These are phyloP conservation scores for Daktulosphaira vitifoliae DNA, from an alignment of 1,140 invertebrate species.

Conservation along the genomic window DNA sequence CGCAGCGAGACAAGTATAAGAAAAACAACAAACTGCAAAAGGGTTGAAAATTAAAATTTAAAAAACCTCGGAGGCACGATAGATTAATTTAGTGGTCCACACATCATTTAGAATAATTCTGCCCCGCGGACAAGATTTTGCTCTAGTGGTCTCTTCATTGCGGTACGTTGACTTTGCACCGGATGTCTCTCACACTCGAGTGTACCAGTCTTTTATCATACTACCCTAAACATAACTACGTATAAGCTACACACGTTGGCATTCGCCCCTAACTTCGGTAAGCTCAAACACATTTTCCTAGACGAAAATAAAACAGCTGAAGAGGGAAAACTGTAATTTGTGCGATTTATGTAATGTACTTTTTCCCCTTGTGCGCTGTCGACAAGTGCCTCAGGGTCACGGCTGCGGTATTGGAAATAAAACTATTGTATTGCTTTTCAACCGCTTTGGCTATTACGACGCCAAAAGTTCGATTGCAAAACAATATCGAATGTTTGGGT, in stretches of 20 bases:
- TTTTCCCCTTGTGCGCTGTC: background rate
- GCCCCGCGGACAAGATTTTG: constrained; percentile 16
- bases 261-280: background rate
- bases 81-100: background rate
- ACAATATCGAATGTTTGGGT: no score
- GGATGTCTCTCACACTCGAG: constrained; percentile 2
- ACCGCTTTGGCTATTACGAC: no score
- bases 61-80: background rate
- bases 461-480: no score
- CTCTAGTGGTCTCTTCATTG: constrained; percentile 3
- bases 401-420: no score
- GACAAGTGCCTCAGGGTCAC: no score
- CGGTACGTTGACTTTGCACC: background rate
- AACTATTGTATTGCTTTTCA: no score
- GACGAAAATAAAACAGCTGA: background rate
- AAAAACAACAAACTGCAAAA: background rate
- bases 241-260: background rate
- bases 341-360: constrained; percentile 8
- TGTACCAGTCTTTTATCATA: constrained; percentile 16
- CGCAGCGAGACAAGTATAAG: background rate
- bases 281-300: constrained; percentile 5
- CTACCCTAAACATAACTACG: background rate
- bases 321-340: background rate
- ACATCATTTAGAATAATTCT: constrained; percentile 20
- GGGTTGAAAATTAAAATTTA: constrained; percentile 27